These are phyloP conservation scores for Smittia aterrima DNA, from an alignment of 2,888 invertebrate genomes.

Conservation along the genomic window DNA sequence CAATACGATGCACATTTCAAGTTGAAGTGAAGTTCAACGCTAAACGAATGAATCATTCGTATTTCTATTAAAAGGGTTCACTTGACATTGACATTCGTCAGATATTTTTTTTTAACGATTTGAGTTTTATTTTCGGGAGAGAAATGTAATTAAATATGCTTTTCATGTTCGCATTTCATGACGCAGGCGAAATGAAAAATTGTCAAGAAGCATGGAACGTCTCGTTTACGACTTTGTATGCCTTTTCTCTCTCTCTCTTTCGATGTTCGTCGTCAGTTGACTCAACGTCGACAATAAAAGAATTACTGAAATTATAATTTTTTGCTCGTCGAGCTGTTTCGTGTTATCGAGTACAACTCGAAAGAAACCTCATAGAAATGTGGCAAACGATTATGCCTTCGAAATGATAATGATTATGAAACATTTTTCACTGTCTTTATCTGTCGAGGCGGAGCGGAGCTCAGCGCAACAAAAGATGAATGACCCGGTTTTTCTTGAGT, in stretches of 20 bases:
- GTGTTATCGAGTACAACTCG: too few species aligned
- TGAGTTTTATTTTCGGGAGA: neutral
- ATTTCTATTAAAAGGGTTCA: conserved; percentile 23
- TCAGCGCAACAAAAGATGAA: neutral
- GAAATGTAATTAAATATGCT: conserved; percentile 9
- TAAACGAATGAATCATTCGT: conserved; percentile 18
- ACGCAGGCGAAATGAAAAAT: neutral
- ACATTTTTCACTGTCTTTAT: neutral
- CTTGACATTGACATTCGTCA: conserved; percentile 38
- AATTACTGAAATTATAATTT: too few species aligned
- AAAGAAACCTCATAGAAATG: neutral
- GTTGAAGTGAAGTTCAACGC: neutral
- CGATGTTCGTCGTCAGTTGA: too few species aligned
- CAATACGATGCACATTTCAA: neutral
- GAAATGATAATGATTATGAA: conserved; percentile 8
- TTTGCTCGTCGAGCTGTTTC: too few species aligned
- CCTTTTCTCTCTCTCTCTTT: neutral
- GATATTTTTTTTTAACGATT: conserved; percentile 13
- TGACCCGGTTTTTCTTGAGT: neutral
- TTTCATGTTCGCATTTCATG: neutral
- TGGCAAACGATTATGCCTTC: neutral
- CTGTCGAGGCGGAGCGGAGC: neutral
- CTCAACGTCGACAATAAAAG: too few species aligned
- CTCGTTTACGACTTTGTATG: neutral
- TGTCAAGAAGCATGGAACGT: conserved; percentile 1